Conservation (phyloP, 2,797 vertebrate species). For the Micropoecilia bifurca region DNA sequence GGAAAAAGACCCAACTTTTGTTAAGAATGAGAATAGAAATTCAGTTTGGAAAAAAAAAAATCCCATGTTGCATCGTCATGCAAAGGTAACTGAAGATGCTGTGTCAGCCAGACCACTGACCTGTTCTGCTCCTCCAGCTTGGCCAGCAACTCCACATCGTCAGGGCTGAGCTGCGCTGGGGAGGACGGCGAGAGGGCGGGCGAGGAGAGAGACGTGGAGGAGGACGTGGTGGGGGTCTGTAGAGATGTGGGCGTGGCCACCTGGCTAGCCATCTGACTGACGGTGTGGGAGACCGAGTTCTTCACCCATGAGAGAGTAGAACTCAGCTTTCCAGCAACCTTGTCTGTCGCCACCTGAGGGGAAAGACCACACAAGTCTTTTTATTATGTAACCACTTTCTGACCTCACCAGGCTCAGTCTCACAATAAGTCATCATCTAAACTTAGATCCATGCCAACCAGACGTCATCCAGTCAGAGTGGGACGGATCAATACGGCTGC, state of each 20-base stretch:
- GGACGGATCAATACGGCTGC: background rate
- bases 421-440: background rate
- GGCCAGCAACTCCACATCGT: slow-evolving; percentile 93
- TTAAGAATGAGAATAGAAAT: background rate
- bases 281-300: slow-evolving; percentile 96
- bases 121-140: slow-evolving; percentile 98
- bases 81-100: background rate
- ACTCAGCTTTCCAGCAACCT: slow-evolving; percentile 97
- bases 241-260: slow-evolving; percentile 92
- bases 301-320: slow-evolving; percentile 99
- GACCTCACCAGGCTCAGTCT: background rate
- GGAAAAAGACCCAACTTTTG: background rate
- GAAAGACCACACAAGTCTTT: background rate
- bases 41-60: background rate
- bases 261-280: slow-evolving; percentile 99
- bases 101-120: slow-evolving; percentile 67
- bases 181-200: slow-evolving; percentile 87
- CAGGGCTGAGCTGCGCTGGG: slow-evolving; percentile 91
- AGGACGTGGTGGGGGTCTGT: slow-evolving; percentile 82
- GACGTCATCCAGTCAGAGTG: background rate
- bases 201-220: slow-evolving; percentile 90
- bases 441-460: background rate
- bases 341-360: slow-evolving; percentile 98
- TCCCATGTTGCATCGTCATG: background rate
- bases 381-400: background rate